Conservation (phyloP, 2,113 vertebrate genomes). For the Elaphurus davidianus region DNA sequence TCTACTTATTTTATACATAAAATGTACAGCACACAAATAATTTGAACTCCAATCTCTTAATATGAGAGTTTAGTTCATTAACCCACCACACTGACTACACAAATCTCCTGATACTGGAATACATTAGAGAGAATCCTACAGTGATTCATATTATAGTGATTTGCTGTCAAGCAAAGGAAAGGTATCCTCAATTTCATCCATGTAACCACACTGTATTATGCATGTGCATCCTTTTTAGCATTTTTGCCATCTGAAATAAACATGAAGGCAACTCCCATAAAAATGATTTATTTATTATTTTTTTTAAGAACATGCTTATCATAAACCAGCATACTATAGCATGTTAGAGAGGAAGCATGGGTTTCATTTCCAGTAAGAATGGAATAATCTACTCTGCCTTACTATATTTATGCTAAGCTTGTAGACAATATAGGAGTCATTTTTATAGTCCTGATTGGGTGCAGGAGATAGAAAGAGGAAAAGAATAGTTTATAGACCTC, state of each 20-base stretch:
- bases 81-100: slow-evolving; percentile 56
- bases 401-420: background rate
- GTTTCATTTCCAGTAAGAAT: slow-evolving; percentile 43
- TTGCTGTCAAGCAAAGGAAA: slow-evolving; percentile 51
- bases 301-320: slow-evolving; percentile 49
- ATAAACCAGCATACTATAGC: slow-evolving; percentile 24
- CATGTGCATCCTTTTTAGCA: slow-evolving; percentile 25
- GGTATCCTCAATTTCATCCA: background rate
- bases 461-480: background rate
- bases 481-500: background rate
- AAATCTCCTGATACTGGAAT: slow-evolving; percentile 65
- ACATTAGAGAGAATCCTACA: slow-evolving; percentile 61
- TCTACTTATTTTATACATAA: slow-evolving; percentile 46
- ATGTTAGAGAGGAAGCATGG: background rate
- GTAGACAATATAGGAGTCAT: background rate
- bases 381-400: background rate
- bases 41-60: slow-evolving; percentile 71
- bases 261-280: slow-evolving; percentile 48
- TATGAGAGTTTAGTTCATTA: slow-evolving; percentile 73
- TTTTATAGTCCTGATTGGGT: background rate
- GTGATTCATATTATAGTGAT: slow-evolving; percentile 56
- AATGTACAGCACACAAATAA: background rate
- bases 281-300: slow-evolving; percentile 55
- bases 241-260: slow-evolving; percentile 68
- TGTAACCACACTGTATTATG: slow-evolving; percentile 14